phyloP scores from a whole-genome alignment of 2,888 invertebrate genomes.

The Coleophora flavipennella region DNA sequence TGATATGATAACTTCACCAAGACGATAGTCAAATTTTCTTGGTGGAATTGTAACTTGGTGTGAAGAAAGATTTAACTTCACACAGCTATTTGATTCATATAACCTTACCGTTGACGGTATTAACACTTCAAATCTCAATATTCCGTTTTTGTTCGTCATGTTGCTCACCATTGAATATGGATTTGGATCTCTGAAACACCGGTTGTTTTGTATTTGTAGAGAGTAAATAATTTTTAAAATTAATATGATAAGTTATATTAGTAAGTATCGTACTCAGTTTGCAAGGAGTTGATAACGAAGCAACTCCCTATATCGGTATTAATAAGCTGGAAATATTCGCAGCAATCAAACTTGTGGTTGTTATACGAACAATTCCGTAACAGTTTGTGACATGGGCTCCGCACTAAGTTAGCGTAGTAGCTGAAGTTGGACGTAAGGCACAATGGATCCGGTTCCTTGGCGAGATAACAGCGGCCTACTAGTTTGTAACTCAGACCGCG shows the following conservation, averaged over 20 bases:
- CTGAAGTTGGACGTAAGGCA: constrained; percentile 75
- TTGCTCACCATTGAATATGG: constrained; percentile 67
- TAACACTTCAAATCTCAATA: constrained; percentile 58
- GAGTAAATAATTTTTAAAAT: too few species aligned
- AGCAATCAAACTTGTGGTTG: constrained; percentile 69
- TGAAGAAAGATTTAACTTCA: too few species aligned
- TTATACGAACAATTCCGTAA: constrained; percentile 70
- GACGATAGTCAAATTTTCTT: too few species aligned
- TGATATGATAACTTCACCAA: too few species aligned
- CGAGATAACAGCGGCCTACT: constrained; percentile 71
- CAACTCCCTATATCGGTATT: constrained; percentile 75
- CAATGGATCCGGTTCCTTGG: constrained; percentile 53
- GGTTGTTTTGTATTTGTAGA: too few species aligned
- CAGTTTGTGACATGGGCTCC: constrained; percentile 60
- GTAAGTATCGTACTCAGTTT: constrained; percentile 55
- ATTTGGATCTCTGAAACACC: constrained; percentile 43
- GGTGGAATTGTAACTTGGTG: too few species aligned
- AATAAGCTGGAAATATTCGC: constrained; percentile 72
- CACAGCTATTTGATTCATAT: too few species aligned
- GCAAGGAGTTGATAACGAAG: constrained; percentile 74
- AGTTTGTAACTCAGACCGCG: constrained; percentile 78
- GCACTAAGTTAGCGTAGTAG: constrained; percentile 71
- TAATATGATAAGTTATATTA: too few species aligned
- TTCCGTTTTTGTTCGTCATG: constrained; percentile 58
- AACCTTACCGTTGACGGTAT: constrained; percentile 58